phyloP scores from a whole-genome alignment of 1,140 invertebrate genomes.

The Aphis gossypii region DNA sequence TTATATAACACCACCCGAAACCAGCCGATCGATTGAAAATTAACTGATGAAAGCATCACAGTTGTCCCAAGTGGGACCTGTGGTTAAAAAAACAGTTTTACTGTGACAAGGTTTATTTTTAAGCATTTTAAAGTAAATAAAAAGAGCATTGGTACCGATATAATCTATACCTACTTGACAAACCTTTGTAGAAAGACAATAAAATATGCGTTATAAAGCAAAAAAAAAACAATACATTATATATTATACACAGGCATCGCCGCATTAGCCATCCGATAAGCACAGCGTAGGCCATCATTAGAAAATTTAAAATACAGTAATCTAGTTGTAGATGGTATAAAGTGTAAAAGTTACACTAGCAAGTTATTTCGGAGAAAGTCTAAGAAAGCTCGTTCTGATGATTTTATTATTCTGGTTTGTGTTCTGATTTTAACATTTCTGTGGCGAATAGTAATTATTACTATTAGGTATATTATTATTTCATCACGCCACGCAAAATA shows the following conservation, averaged over 20 bases:
- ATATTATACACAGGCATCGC: neutral
- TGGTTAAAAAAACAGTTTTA: neutral
- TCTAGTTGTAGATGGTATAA: neutral
- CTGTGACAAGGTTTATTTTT: neutral
- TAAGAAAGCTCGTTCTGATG: neutral
- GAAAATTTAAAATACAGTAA: neutral
- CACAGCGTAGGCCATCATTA: neutral
- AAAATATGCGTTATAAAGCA: neutral
- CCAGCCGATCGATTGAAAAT: neutral
- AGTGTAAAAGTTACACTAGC: neutral
- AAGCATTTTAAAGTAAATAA: neutral
- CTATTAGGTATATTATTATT: neutral
- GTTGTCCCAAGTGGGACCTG: neutral
- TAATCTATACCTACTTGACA: neutral
- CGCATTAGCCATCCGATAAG: neutral
- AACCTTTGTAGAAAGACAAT: neutral
- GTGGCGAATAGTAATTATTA: neutral
- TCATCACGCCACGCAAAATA: neutral
- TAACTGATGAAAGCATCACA: constrained; percentile 20
- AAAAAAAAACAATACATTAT: neutral
- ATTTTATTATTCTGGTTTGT: neutral
- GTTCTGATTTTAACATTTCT: neutral
- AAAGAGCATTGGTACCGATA: neutral
- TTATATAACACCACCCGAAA: neutral
- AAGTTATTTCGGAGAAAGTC: neutral